Base-by-base conservation (phyloP, 2,797 vertebrate genomes). In the Staurois parvus region DNA sequence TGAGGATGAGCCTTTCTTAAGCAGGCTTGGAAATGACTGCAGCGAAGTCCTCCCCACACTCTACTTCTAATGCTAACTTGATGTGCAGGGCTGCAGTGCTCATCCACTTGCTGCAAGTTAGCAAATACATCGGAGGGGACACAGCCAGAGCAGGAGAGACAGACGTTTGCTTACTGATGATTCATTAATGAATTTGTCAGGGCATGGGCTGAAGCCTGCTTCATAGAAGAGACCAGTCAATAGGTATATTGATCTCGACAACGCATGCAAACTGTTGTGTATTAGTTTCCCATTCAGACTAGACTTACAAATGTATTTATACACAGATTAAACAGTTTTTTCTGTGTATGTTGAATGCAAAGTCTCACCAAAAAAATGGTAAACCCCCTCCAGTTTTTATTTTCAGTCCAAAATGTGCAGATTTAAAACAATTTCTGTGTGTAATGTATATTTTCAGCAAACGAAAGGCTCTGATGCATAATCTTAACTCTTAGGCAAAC, bases 1-100 rank as follows among this genome's bases (percentile, higher is more conserved):
- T 83, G 85, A 83, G 80, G 85, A 87, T 83, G 75, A 87, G 80
- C 75, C 80, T 72, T 78, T 62, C 75, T 82, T 87, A 83, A 83
- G 80, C 85, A 86, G 85, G 80, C 75, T 86, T 83, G 85, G 85
- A 56, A 86, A 45, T 78, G 69, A 83, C 85, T 73, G 75, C 40
- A 69, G 42, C n/a, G 17, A 42, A 67, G 80, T 68, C 75, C 80
- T 72, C 73, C 80, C 85, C 75, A 68, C 45, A 28, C 34, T 56
- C 73, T 72, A 81, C 79, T 76, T 72, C 69, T 42, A 82, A 29
- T 66, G 72, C 66, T 72, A 78, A 84, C 76, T 72, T 48, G 30
- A 73, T 79, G 83, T 72, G 83, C 67, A 59, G 45, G 73, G 67
- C 75, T 70, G 34, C 73, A 56, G 82, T 77, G 66, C 45, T 76